Percentiles rank a stretch among this genome's conserved stretches.
These are phyloP conservation scores for Coendou prehensilis DNA, from an alignment of 2,797 vertebrate species.

Conservation along the genomic window DNA sequence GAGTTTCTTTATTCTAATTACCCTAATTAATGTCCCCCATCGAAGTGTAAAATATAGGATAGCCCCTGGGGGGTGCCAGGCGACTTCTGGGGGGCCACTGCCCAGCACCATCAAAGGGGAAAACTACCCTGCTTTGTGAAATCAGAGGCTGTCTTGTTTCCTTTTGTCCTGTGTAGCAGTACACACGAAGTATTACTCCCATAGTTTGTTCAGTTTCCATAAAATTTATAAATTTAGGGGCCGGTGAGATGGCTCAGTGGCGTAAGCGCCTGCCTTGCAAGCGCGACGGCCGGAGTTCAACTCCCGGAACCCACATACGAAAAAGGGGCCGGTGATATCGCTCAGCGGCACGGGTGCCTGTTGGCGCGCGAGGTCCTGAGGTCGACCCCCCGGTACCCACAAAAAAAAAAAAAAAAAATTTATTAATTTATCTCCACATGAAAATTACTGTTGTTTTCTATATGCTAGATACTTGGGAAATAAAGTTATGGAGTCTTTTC, in stretches of 20 bases:
- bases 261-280: too few species aligned
- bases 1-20: constrained; percentile 2
- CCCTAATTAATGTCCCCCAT: neutral
- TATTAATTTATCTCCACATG: neutral
- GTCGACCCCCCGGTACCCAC: too few species aligned
- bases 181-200: neutral
- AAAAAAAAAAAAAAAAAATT: neutral
- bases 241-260: too few species aligned
- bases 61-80: neutral
- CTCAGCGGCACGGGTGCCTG: too few species aligned
- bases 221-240: neutral
- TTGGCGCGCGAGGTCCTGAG: too few species aligned
- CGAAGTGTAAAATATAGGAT: neutral
- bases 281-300: too few species aligned
- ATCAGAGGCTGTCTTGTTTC: neutral
- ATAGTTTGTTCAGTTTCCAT: neutral
- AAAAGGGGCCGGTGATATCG: too few species aligned
- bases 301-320: too few species aligned
- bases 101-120: neutral
- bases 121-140: neutral
- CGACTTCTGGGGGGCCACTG: neutral
- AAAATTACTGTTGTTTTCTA: neutral
- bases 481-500: constrained; percentile 11
- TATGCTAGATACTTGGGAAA: neutral
- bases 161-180: neutral